These are phyloP conservation scores for Geodia barretti DNA, from an alignment of 37 sponge, comb jelly and placozoan species.

Conservation along the genomic window DNA sequence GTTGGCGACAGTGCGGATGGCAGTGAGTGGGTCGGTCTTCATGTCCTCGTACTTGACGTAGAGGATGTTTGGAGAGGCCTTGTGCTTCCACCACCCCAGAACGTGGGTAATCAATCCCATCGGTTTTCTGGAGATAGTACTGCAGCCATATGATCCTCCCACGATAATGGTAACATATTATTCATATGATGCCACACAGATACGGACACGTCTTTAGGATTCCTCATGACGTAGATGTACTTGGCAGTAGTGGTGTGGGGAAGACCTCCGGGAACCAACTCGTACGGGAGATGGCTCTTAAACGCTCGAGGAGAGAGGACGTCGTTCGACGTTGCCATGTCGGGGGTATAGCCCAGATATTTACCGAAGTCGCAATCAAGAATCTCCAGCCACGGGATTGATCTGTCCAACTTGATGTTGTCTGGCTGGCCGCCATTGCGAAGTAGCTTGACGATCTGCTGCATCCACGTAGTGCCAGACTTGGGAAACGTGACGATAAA, in stretches of 20 bases:
- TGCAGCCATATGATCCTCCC: too few relatives aligned
- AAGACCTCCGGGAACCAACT: slow-evolving; percentile 47
- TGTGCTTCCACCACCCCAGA: slow-evolving; percentile 45
- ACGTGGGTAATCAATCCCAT: slow-evolving; percentile 52
- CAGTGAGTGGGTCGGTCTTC: too few relatives aligned
- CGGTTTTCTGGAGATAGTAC: too few relatives aligned
- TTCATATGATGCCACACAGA: slow-evolving; percentile 47
- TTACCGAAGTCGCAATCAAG: neutral
- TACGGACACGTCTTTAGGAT: slow-evolving; percentile 74
- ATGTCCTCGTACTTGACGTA: slow-evolving; percentile 54
- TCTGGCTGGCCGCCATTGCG: slow-evolving; percentile 1
- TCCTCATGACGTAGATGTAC: slow-evolving; percentile 65
- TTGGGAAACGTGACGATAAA: slow-evolving; percentile 37
- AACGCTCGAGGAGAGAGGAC: slow-evolving; percentile 51
- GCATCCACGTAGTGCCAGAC: slow-evolving; percentile 40
- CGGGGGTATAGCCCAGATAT: neutral
- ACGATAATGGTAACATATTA: too few relatives aligned
- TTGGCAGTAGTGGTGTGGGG: slow-evolving; percentile 50
- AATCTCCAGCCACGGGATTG: slow-evolving; percentile 24
- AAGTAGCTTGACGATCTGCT: slow-evolving; percentile 32
- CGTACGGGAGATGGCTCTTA: slow-evolving; percentile 65
- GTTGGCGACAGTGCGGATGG: too few relatives aligned
- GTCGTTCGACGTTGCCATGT: neutral
- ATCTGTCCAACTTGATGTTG: neutral
- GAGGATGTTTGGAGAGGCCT: slow-evolving; percentile 30